phyloP scores from a whole-genome alignment of 1,140 invertebrate genomes.

The Littorina saxatilis region DNA sequence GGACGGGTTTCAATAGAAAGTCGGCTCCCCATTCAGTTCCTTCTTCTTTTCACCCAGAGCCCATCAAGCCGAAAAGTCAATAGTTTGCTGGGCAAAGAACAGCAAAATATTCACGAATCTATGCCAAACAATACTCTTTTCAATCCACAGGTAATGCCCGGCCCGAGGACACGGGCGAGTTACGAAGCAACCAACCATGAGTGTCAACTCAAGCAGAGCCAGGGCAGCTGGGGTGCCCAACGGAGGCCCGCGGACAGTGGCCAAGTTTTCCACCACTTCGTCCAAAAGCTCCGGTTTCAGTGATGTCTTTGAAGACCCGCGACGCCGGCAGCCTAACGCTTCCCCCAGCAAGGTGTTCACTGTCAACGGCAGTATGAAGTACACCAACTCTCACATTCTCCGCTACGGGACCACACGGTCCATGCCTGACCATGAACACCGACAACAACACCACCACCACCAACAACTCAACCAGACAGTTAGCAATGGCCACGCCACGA shows the following conservation, averaged over 20 bases:
- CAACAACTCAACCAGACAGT: conserved; percentile 22
- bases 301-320: not conserved
- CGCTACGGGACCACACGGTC: conserved; percentile 30
- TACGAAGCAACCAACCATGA: not conserved
- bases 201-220: not conserved
- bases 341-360: not conserved
- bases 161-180: not conserved
- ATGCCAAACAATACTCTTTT: too few species aligned
- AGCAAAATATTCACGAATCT: too few species aligned
- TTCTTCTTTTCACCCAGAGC: too few species aligned
- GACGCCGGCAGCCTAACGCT: not conserved
- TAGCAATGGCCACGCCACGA: conserved; percentile 28
- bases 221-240: not conserved
- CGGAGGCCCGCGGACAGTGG: not conserved
- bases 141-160: not conserved
- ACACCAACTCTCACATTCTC: not conserved
- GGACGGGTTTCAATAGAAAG: too few species aligned
- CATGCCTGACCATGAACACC: conserved; percentile 23
- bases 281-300: not conserved
- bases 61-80: too few species aligned
- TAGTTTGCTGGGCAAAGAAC: too few species aligned
- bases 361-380: not conserved
- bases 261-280: not conserved
- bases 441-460: not conserved
- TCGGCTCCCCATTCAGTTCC: too few species aligned